Evolutionary conservation across 2,797 vertebrate genomes (phyloP).

Genomic region (Aulostomus chinensis): DNA sequence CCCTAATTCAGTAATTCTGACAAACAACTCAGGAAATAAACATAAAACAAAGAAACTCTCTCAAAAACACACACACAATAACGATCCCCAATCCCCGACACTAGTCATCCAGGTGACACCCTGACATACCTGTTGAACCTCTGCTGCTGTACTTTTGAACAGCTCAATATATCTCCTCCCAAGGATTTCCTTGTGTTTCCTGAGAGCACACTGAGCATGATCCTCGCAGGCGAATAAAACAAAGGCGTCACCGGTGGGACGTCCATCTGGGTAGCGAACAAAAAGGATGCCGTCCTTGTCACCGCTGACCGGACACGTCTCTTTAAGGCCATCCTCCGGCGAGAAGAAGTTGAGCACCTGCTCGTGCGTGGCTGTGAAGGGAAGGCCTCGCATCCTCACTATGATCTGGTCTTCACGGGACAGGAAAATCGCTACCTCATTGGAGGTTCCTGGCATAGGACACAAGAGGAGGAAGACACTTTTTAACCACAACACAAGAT

Average conservation of each 20-base stretch:
- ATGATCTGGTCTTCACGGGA: constrained; percentile 96
- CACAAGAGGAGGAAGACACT: no score
- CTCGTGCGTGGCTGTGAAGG: constrained; percentile 91
- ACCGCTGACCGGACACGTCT: constrained; percentile 86
- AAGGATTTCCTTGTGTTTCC: constrained; percentile 96
- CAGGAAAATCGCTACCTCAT: constrained; percentile 93
- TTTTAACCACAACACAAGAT: no score
- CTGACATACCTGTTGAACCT: constrained; percentile 91
- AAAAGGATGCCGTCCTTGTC: constrained; percentile 92
- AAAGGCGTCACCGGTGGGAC: constrained; percentile 96
- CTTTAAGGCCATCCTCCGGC: constrained; percentile 60
- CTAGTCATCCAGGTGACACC: not conserved
- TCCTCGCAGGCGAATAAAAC: constrained; percentile 95
- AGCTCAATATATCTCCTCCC: constrained; percentile 97
- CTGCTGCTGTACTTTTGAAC: constrained; percentile 96
- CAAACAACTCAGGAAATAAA: constrained; percentile 18
- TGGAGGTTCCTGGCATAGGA: constrained; percentile 88
- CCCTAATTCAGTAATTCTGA: constrained; percentile 12
- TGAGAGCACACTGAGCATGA: constrained; percentile 91
- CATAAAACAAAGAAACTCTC: constrained; percentile 19
- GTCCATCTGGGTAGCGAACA: constrained; percentile 94
- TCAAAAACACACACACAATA: constrained; percentile 1
- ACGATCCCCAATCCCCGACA: no score
- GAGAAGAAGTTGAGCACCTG: constrained; percentile 92
- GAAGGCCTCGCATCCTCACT: constrained; percentile 93